These are phyloP conservation scores for Conus betulinus DNA, from an alignment of 1,140 invertebrate genomes.

Conservation along the genomic window DNA sequence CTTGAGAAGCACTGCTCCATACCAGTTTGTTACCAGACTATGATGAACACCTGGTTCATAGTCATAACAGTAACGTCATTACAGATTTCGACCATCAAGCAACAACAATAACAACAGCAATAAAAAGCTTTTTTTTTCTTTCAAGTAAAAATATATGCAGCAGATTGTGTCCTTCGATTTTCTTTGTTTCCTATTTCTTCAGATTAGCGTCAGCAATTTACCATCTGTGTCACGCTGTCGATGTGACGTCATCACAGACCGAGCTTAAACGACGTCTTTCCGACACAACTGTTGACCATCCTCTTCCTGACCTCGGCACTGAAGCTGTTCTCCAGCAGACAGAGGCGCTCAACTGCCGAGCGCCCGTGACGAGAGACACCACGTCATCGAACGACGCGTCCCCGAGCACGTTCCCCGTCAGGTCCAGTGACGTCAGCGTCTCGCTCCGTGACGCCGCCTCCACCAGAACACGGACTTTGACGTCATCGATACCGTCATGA, in stretches of 20 bases:
- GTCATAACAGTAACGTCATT: neutral
- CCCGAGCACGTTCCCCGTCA: constrained; percentile 51
- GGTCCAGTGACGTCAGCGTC: constrained; percentile 43
- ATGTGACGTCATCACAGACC: constrained; percentile 38
- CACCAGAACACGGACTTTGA: constrained; percentile 35
- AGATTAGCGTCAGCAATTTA: neutral
- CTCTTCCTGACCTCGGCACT: constrained; percentile 33
- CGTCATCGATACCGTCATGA: constrained; percentile 47
- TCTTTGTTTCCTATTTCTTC: neutral
- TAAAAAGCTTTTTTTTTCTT: neutral
- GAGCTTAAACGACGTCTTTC: constrained; percentile 38
- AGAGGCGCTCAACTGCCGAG: constrained; percentile 32
- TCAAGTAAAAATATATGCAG: neutral
- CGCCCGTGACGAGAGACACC: constrained; percentile 16
- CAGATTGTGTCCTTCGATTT: neutral
- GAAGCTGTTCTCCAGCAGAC: constrained; percentile 48
- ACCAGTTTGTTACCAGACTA: too few relatives aligned
- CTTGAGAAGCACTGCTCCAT: too few relatives aligned
- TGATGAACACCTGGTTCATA: neutral
- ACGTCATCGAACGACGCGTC: constrained; percentile 46
- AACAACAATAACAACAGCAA: too few relatives aligned
- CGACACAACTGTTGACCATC: constrained; percentile 41
- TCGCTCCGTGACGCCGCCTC: constrained; percentile 27
- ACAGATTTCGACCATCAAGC: neutral
- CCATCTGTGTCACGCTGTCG: neutral